Percentiles rank a stretch among this genome's conserved stretches.
These are phyloP conservation scores for Nasonovia ribisnigri DNA, from an alignment of 2,888 invertebrate species.

Conservation along the genomic window DNA sequence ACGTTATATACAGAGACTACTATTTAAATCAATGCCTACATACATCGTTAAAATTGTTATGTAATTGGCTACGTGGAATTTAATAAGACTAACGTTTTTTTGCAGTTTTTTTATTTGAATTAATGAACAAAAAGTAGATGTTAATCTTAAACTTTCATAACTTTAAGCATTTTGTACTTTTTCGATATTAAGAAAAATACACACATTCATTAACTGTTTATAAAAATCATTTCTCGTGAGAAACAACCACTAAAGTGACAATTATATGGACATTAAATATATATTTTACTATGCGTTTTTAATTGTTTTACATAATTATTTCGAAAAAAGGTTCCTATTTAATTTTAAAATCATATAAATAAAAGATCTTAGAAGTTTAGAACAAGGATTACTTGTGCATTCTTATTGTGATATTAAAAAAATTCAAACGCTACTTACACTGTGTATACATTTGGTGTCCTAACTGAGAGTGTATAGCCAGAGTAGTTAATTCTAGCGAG, in stretches of 20 bases:
- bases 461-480: background rate
- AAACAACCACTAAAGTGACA: no score
- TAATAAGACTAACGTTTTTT: background rate
- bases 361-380: no score
- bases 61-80: background rate
- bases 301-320: no score
- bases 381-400: no score
- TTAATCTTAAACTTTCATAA: background rate
- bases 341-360: no score
- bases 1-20: background rate
- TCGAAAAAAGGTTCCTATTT: no score
- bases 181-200: background rate
- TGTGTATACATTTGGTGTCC: background rate
- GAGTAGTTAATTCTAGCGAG: background rate
- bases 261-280: no score
- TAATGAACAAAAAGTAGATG: background rate
- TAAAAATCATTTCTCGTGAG: background rate
- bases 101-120: background rate
- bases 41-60: background rate
- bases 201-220: background rate
- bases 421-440: background rate
- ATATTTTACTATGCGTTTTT: no score
- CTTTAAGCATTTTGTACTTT: background rate
- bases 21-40: background rate
- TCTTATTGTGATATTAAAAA: no score